Evolutionary conservation across 1,140 invertebrate genomes (phyloP).

Genomic region (Psix sp.): DNA sequence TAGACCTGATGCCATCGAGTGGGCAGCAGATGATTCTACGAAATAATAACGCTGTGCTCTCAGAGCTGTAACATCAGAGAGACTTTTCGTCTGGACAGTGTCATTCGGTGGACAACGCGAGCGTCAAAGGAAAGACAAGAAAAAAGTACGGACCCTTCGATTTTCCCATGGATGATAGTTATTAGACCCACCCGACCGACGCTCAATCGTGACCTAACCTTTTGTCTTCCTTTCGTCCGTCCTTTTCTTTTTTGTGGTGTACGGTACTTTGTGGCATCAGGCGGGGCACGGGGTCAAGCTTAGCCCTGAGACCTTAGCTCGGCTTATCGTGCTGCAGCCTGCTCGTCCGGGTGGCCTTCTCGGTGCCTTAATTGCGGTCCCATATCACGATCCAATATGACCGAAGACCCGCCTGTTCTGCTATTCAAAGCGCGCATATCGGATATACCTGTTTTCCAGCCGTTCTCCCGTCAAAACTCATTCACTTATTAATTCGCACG

Average conservation of each 20-base stretch:
- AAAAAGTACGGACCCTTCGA: constrained; percentile 1
- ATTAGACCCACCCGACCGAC: constrained; percentile 71
- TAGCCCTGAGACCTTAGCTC: constrained; percentile 70
- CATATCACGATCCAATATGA: constrained; percentile 78
- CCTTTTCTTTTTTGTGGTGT: constrained; percentile 35
- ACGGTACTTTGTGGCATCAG: constrained; percentile 63
- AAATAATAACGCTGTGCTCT: background rate
- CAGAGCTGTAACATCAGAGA: background rate
- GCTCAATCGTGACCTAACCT: constrained; percentile 71
- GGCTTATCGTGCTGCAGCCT: constrained; percentile 71
- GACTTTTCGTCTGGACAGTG: too few relatives aligned
- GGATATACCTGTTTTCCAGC: constrained; percentile 39
- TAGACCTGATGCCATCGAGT: constrained; percentile 3
- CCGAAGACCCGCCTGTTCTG: constrained; percentile 68
- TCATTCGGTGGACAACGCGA: constrained; percentile 1
- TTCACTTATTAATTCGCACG: constrained; percentile 21
- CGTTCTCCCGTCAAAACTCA: constrained; percentile 21
- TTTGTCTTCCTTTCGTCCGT: constrained; percentile 40
- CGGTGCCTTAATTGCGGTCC: constrained; percentile 75
- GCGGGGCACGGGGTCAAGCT: constrained; percentile 70
- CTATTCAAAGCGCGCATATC: constrained; percentile 63
- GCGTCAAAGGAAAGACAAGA: background rate
- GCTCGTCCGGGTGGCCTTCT: constrained; percentile 76
- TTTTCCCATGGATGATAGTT: constrained; percentile 60
- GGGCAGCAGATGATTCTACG: background rate